These are phyloP conservation scores for Peromyscus attwateri DNA, from an alignment of 2,797 vertebrate species.

Conservation along the genomic window DNA sequence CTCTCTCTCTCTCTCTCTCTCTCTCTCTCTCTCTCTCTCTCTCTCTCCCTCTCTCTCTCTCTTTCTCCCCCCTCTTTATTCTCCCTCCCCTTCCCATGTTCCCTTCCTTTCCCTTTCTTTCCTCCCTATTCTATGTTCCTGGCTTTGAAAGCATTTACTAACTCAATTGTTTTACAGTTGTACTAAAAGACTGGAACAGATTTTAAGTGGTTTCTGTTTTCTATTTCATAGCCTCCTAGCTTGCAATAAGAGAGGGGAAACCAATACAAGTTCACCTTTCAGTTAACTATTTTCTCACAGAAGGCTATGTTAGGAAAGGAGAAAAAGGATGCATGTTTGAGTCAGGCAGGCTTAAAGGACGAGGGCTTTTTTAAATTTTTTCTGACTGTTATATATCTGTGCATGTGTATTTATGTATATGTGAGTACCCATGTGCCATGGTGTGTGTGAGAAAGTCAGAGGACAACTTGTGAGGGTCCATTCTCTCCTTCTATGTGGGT, in stretches of 20 bases:
- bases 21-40: rapidly evolving
- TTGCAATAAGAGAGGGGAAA: background rate
- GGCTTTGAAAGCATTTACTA: background rate
- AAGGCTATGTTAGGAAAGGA: background rate
- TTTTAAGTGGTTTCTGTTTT: constrained; percentile 6
- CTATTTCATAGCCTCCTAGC: background rate
- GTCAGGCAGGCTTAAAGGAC: background rate
- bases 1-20: rapidly evolving
- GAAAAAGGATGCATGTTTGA: background rate
- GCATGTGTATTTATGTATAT: background rate
- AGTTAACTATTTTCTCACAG: constrained; percentile 5
- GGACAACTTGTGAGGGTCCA: background rate
- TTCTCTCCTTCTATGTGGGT: background rate
- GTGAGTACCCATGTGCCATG: background rate
- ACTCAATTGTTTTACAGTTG: constrained; percentile 10
- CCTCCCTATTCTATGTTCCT: background rate
- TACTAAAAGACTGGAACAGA: constrained; percentile 43
- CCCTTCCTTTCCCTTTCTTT: background rate
- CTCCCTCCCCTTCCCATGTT: background rate
- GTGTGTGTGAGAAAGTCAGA: background rate
- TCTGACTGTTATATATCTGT: background rate
- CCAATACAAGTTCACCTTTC: background rate
- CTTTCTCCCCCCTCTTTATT: rapidly evolving
- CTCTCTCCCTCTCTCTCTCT: background rate
- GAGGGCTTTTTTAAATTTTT: background rate